Conservation (phyloP, 2,888 invertebrate species). For the Sepioteuthis lessoniana region DNA sequence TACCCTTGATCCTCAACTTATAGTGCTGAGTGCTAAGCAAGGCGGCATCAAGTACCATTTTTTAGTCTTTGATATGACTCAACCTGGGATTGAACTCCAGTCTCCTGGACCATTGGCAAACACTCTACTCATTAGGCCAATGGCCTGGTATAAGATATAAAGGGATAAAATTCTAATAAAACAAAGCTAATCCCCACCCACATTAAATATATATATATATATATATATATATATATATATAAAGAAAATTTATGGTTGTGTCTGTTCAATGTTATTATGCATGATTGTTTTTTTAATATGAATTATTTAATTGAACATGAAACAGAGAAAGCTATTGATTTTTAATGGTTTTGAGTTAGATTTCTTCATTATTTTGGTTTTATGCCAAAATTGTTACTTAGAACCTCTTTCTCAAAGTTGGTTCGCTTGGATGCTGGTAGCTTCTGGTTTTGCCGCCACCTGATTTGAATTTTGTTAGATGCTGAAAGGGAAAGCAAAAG, state of each 20-base stretch:
- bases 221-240: not conserved
- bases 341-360: not conserved
- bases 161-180: too few species aligned
- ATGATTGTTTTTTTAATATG: not conserved
- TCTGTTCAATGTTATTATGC: not conserved
- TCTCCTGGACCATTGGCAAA: too few species aligned
- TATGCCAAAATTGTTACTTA: not conserved
- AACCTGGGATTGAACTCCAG: too few species aligned
- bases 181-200: too few species aligned
- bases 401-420: not conserved
- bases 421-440: not conserved
- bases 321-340: not conserved
- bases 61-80: too few species aligned
- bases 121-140: too few species aligned
- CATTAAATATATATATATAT: too few species aligned
- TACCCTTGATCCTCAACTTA: too few species aligned
- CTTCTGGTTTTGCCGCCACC: not conserved
- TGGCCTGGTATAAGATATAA: too few species aligned
- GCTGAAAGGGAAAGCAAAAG: not conserved
- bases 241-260: not conserved
- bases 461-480: conserved; percentile 33
- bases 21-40: too few species aligned
- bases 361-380: not conserved
- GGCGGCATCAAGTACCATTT: too few species aligned
- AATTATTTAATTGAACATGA: not conserved